Base-by-base conservation (phyloP, 2,888 invertebrate species). In the Drosophila fungiperda region DNA sequence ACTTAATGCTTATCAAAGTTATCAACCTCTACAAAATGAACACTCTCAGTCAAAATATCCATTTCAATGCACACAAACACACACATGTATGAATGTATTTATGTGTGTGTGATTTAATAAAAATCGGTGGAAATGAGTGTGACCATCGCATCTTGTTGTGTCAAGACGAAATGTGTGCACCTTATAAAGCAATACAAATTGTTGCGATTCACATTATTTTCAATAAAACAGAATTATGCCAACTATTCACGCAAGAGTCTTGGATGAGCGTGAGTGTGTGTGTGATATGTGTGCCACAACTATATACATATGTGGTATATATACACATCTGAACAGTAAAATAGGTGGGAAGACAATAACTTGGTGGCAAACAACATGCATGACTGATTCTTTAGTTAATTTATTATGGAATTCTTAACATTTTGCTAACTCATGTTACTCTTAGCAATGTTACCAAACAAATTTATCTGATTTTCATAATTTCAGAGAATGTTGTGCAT, bases 181-280 rank as follows among this genome's bases (percentile, higher is more conserved):
- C 57, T 42, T 78, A 75, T 80, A 74, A 80, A 74, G 55, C 71
- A 73, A 87, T 71, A 66, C 84, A 79, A 84, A 89, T 88, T 83
- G 74, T 73, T 78, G 67, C 87, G 65, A 78, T 89, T 83, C 70
- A 49, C 65, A 82, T 89, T 66, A 70, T 61, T 62, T 80, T 54
- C 59, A 48, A 60, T 57, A 53, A 54, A 62, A 62, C 32, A 32
- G 45, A 80, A 70, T 57, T 60, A 42, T 61, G 60, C 32, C 69
- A 61, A 35, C 42, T 40, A 67, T 65, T 61, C 42, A 48, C 48
- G 49, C 65, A 53, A 63, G 55, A 61, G 67, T 45, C 23, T 45
- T 45, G 45, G 20, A 26, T 15, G 45, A 15, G 45, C n/a, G 45
- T 15, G 45, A 15, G 45, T 42, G 40, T 35, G 11, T n/a, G 40